phyloP scores from a whole-genome alignment of 2,113 vertebrate species.

The Neodon shergylaensis region DNA sequence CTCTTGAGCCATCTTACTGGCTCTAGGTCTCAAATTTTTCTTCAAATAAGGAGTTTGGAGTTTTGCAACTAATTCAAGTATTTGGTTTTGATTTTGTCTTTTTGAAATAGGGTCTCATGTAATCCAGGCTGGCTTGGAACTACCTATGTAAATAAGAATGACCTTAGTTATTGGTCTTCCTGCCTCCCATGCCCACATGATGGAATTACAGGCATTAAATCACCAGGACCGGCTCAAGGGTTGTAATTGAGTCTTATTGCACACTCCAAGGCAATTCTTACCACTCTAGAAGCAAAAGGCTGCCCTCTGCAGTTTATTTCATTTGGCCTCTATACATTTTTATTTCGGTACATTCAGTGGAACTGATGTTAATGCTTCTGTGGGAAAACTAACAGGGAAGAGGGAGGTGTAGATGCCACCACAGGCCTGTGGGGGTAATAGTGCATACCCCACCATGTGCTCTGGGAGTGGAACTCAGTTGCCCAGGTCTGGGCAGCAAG shows the following conservation, averaged over 20 bases:
- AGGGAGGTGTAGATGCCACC: not conserved
- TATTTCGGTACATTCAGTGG: not conserved
- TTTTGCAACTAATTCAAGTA: not conserved
- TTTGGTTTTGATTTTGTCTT: not conserved
- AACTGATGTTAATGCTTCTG: not conserved
- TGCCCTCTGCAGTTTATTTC: not conserved
- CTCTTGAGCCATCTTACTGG: not conserved
- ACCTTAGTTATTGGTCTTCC: not conserved
- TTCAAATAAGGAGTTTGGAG: not conserved
- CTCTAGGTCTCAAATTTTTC: constrained; percentile 22
- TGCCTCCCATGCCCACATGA: not conserved
- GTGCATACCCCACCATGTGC: not conserved
- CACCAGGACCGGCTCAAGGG: not conserved
- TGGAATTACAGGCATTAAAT: not conserved
- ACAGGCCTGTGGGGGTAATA: not conserved
- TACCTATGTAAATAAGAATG: not conserved
- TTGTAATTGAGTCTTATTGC: constrained; percentile 3
- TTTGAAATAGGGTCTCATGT: no score
- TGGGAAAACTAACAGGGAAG: not conserved
- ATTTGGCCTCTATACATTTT: not conserved
- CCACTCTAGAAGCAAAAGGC: not conserved
- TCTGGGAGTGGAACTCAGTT: not conserved
- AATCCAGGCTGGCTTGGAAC: not conserved
- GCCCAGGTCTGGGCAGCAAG: not conserved
- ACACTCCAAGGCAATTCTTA: not conserved